Percentiles rank a stretch among this genome's conserved stretches.
Conservation (phyloP, 2,888 invertebrate species). For the Troides oblongomaculatus region DNA sequence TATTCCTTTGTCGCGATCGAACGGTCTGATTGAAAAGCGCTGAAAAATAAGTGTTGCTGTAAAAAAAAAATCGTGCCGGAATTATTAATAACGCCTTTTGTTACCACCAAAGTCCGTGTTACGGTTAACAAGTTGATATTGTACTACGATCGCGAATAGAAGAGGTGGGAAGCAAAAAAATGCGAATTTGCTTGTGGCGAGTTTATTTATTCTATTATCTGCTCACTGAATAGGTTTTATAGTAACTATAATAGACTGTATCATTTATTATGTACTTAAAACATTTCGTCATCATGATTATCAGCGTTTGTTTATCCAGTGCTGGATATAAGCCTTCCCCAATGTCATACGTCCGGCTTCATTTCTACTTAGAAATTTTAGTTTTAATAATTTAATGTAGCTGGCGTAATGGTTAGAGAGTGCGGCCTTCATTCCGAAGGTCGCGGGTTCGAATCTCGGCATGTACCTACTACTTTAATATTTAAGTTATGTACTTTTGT, state of each 20-base stretch:
- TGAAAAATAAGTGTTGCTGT: conserved; percentile 7
- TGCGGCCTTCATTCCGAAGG: no score
- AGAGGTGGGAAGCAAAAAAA: background rate
- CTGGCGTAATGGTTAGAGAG: no score
- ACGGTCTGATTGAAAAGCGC: conserved; percentile 17
- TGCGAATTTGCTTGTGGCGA: background rate
- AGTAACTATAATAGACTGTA: background rate
- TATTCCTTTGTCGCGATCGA: conserved; percentile 15
- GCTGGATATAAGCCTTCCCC: no score
- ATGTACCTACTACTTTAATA: no score
- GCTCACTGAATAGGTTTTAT: background rate
- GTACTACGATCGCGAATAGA: background rate
- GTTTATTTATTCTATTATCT: background rate
- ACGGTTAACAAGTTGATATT: conserved; percentile 13
- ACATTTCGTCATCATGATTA: no score
- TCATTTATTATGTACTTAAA: background rate
- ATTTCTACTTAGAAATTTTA: no score
- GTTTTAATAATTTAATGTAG: no score
- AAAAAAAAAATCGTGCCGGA: conserved; percentile 8
- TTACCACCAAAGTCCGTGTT: background rate
- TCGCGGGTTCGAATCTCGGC: no score
- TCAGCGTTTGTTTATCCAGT: no score
- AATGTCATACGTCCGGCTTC: no score
- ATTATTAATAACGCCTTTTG: conserved; percentile 5
- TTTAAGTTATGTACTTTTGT: no score